Evolutionary conservation across 2,888 invertebrate genomes (phyloP), one percentile per base, ranked within the genome.

Genomic region (Lymantria dispar): DNA sequence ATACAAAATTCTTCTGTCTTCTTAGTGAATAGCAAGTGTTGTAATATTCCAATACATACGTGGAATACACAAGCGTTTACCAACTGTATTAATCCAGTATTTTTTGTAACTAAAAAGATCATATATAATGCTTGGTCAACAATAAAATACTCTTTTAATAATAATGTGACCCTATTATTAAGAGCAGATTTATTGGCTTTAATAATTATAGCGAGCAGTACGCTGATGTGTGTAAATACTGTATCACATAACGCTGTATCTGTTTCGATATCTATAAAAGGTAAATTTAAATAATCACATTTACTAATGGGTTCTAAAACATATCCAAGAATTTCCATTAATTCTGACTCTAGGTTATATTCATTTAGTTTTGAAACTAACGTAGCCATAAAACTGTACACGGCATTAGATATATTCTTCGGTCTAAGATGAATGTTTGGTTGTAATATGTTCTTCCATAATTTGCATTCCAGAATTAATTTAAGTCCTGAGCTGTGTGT

Each of bases 321-420:
- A 40, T 54, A 62, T 3, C 58, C 48, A 10, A 78, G 47, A 3
- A 74, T 54, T 55, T 74, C 68, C 2, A 55, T 41, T 12, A 78
- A 43, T 11, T 62, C 56, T 0, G 43, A 38, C 60, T 78, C 75
- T 48, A 69, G 70, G 46, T 70, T 64, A 42, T 58, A 68, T 9
- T 72, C 65, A 10, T 74, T 64, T 3, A 78, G 48, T 45, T 68
- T 63, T 68, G 66, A 69, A 36, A 70, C 51, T n/a, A 78, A 53
- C 43, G 67, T 66, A 0, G 69, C 43, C 10, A 73, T 53, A 47
- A 73, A 72, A 10, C 66, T 61, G 54, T 67, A 75, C 1, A 61
- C 45, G 5, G 64, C 70, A 15, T 52, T 54, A 5, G 66, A 46
- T 7, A 71, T 50, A 11, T 56, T 47, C 1, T 48, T 51, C 0